These are phyloP conservation scores for Symphodus melops DNA, from an alignment of 2,113 vertebrate genomes.

Conservation along the genomic window DNA sequence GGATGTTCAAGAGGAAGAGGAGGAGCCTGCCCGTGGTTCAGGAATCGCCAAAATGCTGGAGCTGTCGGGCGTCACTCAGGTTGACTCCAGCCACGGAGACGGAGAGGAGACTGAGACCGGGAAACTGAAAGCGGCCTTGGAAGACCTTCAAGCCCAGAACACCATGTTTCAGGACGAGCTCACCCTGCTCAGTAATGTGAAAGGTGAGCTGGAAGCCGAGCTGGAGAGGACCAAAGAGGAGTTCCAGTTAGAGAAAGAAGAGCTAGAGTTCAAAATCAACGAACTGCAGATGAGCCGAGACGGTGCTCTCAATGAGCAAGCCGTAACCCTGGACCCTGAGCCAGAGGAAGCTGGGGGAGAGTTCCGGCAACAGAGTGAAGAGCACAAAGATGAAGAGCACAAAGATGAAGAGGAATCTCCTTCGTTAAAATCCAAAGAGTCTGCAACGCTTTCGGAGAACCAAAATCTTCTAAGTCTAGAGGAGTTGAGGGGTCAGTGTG, in stretches of 20 bases:
- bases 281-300: constrained; percentile 92
- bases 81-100: constrained; percentile 21
- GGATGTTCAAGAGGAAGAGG: constrained; percentile 81
- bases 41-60: constrained; percentile 79
- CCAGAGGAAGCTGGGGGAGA: constrained; percentile 77
- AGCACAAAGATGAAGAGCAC: constrained; percentile 75
- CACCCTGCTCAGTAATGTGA: constrained; percentile 91
- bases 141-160: constrained; percentile 89
- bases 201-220: constrained; percentile 90
- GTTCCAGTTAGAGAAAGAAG: constrained; percentile 91
- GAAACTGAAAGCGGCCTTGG: constrained; percentile 80
- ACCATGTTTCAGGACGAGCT: constrained; percentile 94
- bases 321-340: constrained; percentile 62
- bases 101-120: constrained; percentile 75
- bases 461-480: constrained; percentile 64
- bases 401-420: constrained; percentile 77
- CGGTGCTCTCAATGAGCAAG: constrained; percentile 76
- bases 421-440: constrained; percentile 73
- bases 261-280: constrained; percentile 97
- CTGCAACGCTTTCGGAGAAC: constrained; percentile 2
- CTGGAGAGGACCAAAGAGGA: constrained; percentile 88
- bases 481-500: constrained; percentile 84
- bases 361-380: constrained; percentile 76
- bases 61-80: constrained; percentile 65
- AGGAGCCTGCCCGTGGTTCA: constrained; percentile 68